Base-by-base conservation (phyloP, 2,797 vertebrate genomes). In the Lutjanus argentimaculatus region DNA sequence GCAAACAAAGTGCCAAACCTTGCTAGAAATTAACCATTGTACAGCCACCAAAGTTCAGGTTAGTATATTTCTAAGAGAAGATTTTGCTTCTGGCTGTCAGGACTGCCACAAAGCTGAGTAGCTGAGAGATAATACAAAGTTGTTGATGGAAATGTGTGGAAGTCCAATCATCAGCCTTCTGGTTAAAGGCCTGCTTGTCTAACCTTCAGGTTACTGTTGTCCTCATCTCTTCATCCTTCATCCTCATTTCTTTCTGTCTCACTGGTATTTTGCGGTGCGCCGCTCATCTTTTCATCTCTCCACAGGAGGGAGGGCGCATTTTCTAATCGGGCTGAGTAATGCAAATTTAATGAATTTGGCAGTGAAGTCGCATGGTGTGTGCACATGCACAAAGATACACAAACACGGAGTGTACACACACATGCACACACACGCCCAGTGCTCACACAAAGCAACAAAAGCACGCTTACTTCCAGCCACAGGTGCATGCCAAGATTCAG, bases 311-410 rank as follows among this genome's bases (percentile, higher is more conserved):
- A 76, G 57, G 72, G 73, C 2, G 19, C 79, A 63, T 80, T 88
- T 89, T 85, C 79, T 88, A 90, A 91, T 88, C 77, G 67, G 88
- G 76, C 81, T 88, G 82, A 89, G 84, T 89, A 89, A 91, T 91
- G 85, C 85, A 93, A 71, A 85, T 86, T 88, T 91, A 92, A 91
- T 91, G 92, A 89, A 92, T 90, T 88, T 92, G 87, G 88, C 90
- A 84, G 72, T 11, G 42, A 36, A 72, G 75, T 64, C 1, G 16
- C 76, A 65, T 53, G 72, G 58, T 78, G 69, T 69, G 67, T 71
- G 78, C 69, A 13, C 55, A 79, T 17, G 61, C 70, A 68, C 67
- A 70, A 57, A 72, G 25, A 57, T 56, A 66, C 71, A 79, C 66
- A 73, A 65, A 40, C 42, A 67, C 30, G 42, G 16, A 74, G 46